A percentile compares a stretch with the other conserved stretches of the same genome.
phyloP scores from a whole-genome alignment of 2,113 vertebrate genomes.

The Callospermophilus lateralis region DNA sequence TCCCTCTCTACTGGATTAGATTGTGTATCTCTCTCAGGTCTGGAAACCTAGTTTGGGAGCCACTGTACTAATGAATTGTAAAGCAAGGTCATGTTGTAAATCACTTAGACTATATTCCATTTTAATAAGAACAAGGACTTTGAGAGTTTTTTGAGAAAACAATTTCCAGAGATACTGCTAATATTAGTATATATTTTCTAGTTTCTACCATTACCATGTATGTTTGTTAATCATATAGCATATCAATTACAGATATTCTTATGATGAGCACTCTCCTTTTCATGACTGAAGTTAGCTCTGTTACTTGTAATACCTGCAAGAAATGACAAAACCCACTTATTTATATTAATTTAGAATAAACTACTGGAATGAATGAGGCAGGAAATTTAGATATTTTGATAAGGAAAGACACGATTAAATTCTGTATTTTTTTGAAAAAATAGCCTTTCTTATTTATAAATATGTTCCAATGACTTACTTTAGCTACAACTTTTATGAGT shows the following conservation, averaged over 20 bases:
- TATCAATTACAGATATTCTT: not conserved
- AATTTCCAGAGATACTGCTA: slow-evolving; percentile 21
- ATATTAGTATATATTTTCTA: not conserved
- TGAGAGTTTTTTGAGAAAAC: not conserved
- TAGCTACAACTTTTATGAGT: not conserved
- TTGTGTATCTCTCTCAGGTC: not conserved
- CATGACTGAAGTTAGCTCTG: not conserved
- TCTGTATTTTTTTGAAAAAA: not conserved
- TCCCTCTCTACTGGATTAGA: not conserved
- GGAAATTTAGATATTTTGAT: slow-evolving; percentile 19
- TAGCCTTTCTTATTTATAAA: not conserved
- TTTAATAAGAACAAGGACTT: not conserved
- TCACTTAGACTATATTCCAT: not conserved
- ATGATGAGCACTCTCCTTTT: not conserved
- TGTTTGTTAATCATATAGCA: not conserved
- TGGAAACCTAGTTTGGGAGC: not conserved
- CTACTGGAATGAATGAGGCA: not conserved
- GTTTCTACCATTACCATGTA: not conserved
- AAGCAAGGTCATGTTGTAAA: not conserved
- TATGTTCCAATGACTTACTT: not conserved
- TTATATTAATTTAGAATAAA: not conserved
- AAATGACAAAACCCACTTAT: not conserved
- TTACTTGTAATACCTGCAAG: not conserved
- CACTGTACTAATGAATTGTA: not conserved
- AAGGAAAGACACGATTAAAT: not conserved